phyloP scores from a whole-genome alignment of 2,797 vertebrate species.

The Myotis findleyi region DNA sequence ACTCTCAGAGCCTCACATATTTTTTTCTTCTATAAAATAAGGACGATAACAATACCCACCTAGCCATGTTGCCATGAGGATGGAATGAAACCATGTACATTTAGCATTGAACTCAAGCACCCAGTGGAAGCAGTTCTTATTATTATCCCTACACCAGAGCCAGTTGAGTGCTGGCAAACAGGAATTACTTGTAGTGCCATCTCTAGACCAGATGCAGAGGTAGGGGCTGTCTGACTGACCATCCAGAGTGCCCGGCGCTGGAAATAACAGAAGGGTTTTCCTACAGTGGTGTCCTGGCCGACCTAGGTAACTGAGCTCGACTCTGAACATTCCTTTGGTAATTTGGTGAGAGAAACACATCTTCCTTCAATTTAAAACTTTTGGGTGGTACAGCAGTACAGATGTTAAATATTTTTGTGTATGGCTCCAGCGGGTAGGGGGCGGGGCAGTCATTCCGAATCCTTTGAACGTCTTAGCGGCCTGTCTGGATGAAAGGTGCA shows the following conservation, averaged over 20 bases:
- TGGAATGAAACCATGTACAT: not conserved
- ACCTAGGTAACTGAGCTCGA: slow-evolving; percentile 48
- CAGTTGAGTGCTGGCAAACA: not conserved
- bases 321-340: slow-evolving; percentile 62
- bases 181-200: no score
- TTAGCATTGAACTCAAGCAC: not conserved
- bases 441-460: slow-evolving; percentile 11
- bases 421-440: slow-evolving; percentile 48
- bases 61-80: not conserved
- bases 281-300: not conserved
- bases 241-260: fast-evolving
- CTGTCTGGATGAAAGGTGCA: slow-evolving; percentile 74
- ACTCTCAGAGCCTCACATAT: not conserved
- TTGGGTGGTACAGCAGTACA: slow-evolving; percentile 74
- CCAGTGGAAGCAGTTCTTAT: not conserved
- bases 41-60: not conserved
- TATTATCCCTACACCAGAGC: not conserved
- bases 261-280: not conserved
- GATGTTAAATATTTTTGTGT: slow-evolving; percentile 77
- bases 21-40: not conserved
- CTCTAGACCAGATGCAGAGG: not conserved
- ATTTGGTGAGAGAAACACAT: slow-evolving; percentile 71
- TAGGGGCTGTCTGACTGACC: not conserved
- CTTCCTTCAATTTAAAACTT: slow-evolving; percentile 77
- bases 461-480: slow-evolving; percentile 78